These are phyloP conservation scores for Chelonus formosanus DNA, from an alignment of 2,888 invertebrate genomes.

Conservation along the genomic window DNA sequence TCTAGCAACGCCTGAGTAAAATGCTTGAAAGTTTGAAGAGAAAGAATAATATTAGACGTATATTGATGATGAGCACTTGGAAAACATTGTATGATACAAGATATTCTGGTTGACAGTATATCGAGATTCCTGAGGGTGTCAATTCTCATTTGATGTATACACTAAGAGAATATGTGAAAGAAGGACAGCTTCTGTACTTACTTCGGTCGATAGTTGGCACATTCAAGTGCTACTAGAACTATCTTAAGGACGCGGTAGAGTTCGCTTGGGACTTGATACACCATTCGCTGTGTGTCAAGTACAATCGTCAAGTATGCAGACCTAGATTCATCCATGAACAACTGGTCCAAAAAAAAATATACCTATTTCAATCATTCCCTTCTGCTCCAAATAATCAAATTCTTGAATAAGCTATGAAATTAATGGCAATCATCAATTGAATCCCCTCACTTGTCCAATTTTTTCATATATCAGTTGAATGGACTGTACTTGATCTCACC, in stretches of 20 bases:
- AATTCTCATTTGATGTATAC: slow-evolving; percentile 39
- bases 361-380: too few relatives aligned
- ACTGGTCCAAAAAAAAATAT: too few relatives aligned
- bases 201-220: slow-evolving; percentile 30
- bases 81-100: slow-evolving; percentile 3
- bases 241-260: slow-evolving; percentile 28
- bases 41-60: too few relatives aligned
- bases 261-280: slow-evolving; percentile 39
- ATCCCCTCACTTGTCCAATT: too few relatives aligned
- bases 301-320: slow-evolving; percentile 40
- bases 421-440: too few relatives aligned
- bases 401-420: too few relatives aligned
- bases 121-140: slow-evolving; percentile 18
- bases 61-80: neutral
- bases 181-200: slow-evolving; percentile 35
- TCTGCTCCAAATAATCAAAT: too few relatives aligned
- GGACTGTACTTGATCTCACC: too few relatives aligned
- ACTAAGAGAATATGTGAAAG: slow-evolving; percentile 30
- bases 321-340: neutral
- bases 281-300: slow-evolving; percentile 41
- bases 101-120: neutral
- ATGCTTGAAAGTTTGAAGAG: too few relatives aligned
- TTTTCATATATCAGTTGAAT: too few relatives aligned
- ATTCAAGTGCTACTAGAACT: slow-evolving; percentile 41
- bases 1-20: too few relatives aligned